Evolutionary conservation across 1,140 invertebrate species (phyloP), one percentile per base, ranked within the genome.

Genomic region (Trachymyrmex septentrionalis): DNA sequence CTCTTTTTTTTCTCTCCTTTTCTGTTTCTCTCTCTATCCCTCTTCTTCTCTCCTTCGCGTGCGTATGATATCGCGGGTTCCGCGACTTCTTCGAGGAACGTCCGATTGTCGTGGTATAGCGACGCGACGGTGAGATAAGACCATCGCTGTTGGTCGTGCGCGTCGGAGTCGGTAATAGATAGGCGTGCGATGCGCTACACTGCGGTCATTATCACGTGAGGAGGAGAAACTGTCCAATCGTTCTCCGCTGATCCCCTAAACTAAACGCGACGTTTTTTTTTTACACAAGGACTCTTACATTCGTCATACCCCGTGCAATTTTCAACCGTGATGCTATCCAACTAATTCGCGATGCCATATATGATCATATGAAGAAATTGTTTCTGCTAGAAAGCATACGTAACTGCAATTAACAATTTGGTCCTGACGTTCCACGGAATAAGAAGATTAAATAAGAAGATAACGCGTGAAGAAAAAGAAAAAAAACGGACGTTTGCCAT

Each of bases 161-260:
- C 24, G 57, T 6, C 69, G 21, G 21, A 77, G 30, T 63, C 63
- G 38, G 30, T 53, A 61, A 24, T 34, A 14, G 44, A 16, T 27
- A 80, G 38, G 38, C 55, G 27, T 24, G 34, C 73, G 81, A 89
- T 80, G 73, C 75, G 30, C 4, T 9, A 10, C 30, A 10, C 24
- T 4, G n/a, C 44, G 27, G 81, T 80, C 61, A 27, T 38, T 53
- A n/a, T 24, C 69, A 57, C 55, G 75, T 73, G 75, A 88, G n/a
- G 27, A 12, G 48, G 14, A 69, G 34, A 63, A 57, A 61, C 48
- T 61, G 34, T 44, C 24, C 85, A 24, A 53, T n/a, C 53, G 16
- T 67, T 57, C 12, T 34, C 16, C 14, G 30, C 48, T 44, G 53
- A 38, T 27, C 19, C 27, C 44, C n/a, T 44, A 14, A 21, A 64